A percentile compares a stretch with the other conserved stretches of the same genome.
phyloP scores from a whole-genome alignment of 2,797 vertebrate species.

The Mionectes olivaceus region DNA sequence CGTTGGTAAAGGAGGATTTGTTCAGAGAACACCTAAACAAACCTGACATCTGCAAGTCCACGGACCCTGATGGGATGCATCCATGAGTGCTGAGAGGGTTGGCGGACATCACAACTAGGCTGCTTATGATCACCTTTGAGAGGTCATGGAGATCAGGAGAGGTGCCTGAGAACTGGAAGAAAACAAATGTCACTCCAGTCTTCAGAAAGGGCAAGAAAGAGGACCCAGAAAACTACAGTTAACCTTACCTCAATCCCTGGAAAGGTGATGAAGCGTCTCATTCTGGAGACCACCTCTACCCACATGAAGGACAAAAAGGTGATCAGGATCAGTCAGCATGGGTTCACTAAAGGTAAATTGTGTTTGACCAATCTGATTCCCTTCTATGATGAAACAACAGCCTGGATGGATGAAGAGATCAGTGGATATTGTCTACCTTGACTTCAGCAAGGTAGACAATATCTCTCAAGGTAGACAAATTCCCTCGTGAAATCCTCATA shows the following conservation, averaged over 20 bases:
- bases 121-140: not conserved
- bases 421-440: not conserved
- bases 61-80: fast-evolving
- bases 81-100: not conserved
- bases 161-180: not conserved
- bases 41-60: not conserved
- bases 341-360: not conserved
- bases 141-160: not conserved
- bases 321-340: not conserved
- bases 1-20: not conserved
- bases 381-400: not conserved
- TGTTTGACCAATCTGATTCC: not conserved
- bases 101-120: not conserved
- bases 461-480: too few species aligned
- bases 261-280: not conserved
- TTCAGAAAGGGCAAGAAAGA: not conserved
- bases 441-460: not conserved
- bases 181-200: not conserved
- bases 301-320: not conserved
- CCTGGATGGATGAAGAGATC: not conserved
- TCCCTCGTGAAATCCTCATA: not conserved
- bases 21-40: not conserved
- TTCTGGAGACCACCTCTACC: not conserved
- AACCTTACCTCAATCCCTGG: too few species aligned
- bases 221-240: not conserved